Evolutionary conservation across 2,888 invertebrate genomes (phyloP), one percentile per base, ranked within the genome.

Genomic region (Dioctria rufipes): DNA sequence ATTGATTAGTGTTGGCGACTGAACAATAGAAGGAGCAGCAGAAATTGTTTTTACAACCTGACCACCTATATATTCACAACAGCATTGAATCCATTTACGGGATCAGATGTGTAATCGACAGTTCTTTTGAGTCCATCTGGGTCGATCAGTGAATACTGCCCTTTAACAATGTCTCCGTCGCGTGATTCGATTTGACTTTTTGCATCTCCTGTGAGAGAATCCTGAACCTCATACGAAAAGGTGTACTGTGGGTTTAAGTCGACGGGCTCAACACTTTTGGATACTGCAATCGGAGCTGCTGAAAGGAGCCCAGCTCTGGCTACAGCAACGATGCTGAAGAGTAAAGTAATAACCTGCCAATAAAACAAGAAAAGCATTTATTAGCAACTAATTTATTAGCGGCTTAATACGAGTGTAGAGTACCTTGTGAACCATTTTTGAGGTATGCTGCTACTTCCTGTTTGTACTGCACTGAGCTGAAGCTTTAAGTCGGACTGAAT

Each of bases 61-160:
- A 67, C 69, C 78, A 43, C 80, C 84, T 58, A 84, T 78, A 66
- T 83, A 54, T 81, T 82, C 6, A 85, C 84, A 77, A 83, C 61
- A 39, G 84, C 84, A 58, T 83, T 84, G 49, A 84, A 84, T 80
- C 83, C 83, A 75, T 84, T 78, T 3, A 84, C 61, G 37, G 87
- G 85, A 82, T 89, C 89, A 69, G 88, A 87, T 13, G 86, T 87
- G 85, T 91, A 91, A 82, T 92, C 91, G 0, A 92, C 92, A 69
- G 90, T 91, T 83, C 92, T 90, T 86, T 90, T 90, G 83, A 90
- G 90, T 83, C 92, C 92, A 85, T 92, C 92, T 77, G 92, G 89
- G 82, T 89, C 89, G 58, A 84, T 84, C 40, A 89, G 83, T 63
- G 88, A 88, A 85, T 89, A 89, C 81, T 86, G 91, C 87, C 86